These are phyloP conservation scores for Oryzias dopingdopingensis DNA, from an alignment of 2,797 vertebrate genomes.

Conservation along the genomic window DNA sequence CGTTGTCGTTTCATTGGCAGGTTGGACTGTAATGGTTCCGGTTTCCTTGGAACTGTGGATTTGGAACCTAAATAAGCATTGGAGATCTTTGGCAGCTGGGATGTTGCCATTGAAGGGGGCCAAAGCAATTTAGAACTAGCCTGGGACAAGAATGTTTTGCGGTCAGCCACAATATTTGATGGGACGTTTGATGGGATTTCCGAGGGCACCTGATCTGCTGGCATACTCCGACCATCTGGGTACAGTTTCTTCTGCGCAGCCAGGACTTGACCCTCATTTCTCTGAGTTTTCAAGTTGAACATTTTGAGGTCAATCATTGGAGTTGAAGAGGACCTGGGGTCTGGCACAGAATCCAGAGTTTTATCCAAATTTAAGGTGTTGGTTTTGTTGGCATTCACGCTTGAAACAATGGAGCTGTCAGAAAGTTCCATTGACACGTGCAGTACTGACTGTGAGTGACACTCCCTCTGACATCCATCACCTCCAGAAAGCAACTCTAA, in stretches of 20 bases:
- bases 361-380: slow-evolving; percentile 51
- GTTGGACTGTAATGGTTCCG: slow-evolving; percentile 2
- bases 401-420: slow-evolving; percentile 10
- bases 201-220: background rate
- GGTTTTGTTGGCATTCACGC: slow-evolving; percentile 15
- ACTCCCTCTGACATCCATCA: slow-evolving; percentile 2
- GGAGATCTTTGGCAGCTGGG: slow-evolving; percentile 34
- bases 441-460: slow-evolving; percentile 8
- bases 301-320: slow-evolving; percentile 52
- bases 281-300: background rate
- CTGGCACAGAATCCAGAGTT: slow-evolving; percentile 39
- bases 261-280: background rate
- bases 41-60: slow-evolving; percentile 10
- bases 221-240: slow-evolving; percentile 10
- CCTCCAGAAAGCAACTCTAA: slow-evolving; percentile 5
- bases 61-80: slow-evolving; percentile 9
- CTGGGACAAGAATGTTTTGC: slow-evolving; percentile 45
- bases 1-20: slow-evolving; percentile 38
- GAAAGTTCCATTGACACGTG: slow-evolving; percentile 1
- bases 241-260: slow-evolving; percentile 43
- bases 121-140: slow-evolving; percentile 20
- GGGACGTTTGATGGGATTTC: slow-evolving; percentile 7
- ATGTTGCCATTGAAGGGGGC: slow-evolving; percentile 26
- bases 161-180: slow-evolving; percentile 12
- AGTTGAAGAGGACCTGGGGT: slow-evolving; percentile 53